Conservation (phyloP, 2,797 vertebrate genomes). For the Hypotaenidia philippensis region DNA sequence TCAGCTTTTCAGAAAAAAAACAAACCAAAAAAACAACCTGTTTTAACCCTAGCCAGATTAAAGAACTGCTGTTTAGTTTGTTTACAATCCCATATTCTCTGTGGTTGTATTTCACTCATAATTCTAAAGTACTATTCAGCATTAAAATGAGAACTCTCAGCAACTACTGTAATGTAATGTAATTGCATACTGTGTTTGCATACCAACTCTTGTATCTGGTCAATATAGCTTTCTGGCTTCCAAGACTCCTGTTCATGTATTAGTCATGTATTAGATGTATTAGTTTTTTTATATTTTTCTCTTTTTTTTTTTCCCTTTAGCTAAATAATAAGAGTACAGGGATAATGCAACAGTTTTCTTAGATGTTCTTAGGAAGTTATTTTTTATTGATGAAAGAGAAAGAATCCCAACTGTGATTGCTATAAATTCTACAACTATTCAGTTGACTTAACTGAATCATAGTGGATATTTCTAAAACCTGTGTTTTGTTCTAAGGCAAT, state of each 20-base stretch:
- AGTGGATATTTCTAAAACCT: neutral
- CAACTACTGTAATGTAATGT: neutral
- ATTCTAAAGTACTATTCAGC: neutral
- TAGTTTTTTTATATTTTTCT: neutral
- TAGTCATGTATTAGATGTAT: neutral
- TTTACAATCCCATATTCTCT: neutral
- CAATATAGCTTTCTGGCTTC: neutral
- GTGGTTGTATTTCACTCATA: neutral
- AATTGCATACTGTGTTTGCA: neutral
- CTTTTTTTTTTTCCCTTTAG: neutral
- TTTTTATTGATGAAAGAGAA: neutral
- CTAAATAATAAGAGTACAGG: neutral
- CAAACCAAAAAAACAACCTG: neutral
- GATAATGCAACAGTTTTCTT: neutral
- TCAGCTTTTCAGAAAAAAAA: neutral
- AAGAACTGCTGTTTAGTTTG: neutral
- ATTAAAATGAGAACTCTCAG: neutral
- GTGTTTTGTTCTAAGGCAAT: neutral
- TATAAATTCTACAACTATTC: neutral
- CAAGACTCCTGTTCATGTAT: neutral
- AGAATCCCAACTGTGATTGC: neutral
- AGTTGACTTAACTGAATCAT: neutral
- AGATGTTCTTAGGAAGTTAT: neutral
- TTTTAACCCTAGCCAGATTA: neutral
- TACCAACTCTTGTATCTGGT: neutral